These are phyloP conservation scores for Andrena bicolor DNA, from an alignment of 2,888 invertebrate species.

Conservation along the genomic window DNA sequence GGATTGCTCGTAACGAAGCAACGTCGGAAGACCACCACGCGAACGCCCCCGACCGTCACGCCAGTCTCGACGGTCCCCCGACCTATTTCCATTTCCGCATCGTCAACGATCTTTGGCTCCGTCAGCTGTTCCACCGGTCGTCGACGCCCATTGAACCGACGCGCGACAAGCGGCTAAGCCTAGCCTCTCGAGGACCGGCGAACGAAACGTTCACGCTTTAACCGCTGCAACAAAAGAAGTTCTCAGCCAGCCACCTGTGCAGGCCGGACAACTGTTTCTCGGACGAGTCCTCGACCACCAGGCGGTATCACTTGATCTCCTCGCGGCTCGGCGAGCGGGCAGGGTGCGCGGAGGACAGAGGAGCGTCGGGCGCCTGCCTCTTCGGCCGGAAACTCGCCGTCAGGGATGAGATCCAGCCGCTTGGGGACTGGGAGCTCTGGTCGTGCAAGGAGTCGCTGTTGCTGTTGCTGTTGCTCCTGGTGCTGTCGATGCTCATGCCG, in stretches of 20 bases:
- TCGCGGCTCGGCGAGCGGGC: conserved; percentile 79
- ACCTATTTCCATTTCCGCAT: conserved; percentile 15
- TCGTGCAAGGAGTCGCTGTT: conserved; percentile 82
- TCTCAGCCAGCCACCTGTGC: conserved; percentile 79
- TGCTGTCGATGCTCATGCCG: conserved; percentile 83
- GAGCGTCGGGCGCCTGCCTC: conserved; percentile 73
- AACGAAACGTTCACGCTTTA: conserved; percentile 63
- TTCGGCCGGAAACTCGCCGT: conserved; percentile 83
- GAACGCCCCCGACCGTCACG: conserved; percentile 1
- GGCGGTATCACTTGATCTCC: conserved; percentile 82
- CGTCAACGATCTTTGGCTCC: conserved; percentile 62
- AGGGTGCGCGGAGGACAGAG: conserved; percentile 72
- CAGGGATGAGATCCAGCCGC: conserved; percentile 83
- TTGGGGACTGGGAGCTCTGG: conserved; percentile 75
- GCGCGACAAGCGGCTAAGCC: conserved; percentile 5
- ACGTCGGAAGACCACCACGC: conserved; percentile 17
- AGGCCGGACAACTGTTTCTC: conserved; percentile 73
- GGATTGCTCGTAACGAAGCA: background rate
- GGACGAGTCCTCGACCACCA: conserved; percentile 72
- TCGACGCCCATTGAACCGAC: conserved; percentile 20
- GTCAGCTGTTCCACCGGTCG: conserved; percentile 21
- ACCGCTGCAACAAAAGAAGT: conserved; percentile 79
- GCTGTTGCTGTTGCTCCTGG: conserved; percentile 81
- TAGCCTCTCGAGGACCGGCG: conserved; percentile 49
- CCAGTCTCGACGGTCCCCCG: background rate